Conservation (phyloP, 2,888 invertebrate genomes). For the Eupithecia dodoneata region DNA sequence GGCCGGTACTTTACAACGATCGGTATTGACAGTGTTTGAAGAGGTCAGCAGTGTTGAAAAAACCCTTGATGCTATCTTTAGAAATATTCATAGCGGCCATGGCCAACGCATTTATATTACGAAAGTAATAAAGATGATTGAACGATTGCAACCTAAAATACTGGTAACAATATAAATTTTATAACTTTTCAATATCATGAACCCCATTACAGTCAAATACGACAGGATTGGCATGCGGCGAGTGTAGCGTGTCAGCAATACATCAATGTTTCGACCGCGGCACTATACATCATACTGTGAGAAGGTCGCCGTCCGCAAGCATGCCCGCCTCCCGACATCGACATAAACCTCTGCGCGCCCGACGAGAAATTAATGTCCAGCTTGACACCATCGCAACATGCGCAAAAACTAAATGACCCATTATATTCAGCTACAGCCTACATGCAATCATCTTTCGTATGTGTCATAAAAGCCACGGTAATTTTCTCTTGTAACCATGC, state of each 20-base stretch:
- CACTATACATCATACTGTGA: conserved; percentile 55
- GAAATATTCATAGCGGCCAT: conserved; percentile 1
- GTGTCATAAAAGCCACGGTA: conserved; percentile 47
- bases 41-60: conserved; percentile 36
- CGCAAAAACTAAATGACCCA: conserved; percentile 43
- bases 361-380: conserved; percentile 37
- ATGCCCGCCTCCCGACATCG: conserved; percentile 15
- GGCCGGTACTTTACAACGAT: conserved; percentile 38
- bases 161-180: background rate
- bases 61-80: conserved; percentile 18
- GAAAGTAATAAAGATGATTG: conserved; percentile 1
- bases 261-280: conserved; percentile 53
- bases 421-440: conserved; percentile 35
- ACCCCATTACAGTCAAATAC: conserved; percentile 46
- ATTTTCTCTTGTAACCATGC: conserved; percentile 50
- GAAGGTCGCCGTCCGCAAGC: conserved; percentile 50
- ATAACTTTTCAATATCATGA: conserved; percentile 22
- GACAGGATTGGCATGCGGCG: conserved; percentile 44
- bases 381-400: conserved; percentile 48
- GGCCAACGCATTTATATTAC: conserved; percentile 6
- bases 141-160: background rate
- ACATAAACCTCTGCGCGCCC: conserved; percentile 33
- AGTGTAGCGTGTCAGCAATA: conserved; percentile 45
- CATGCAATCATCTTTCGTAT: conserved; percentile 48
- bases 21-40: conserved; percentile 42